Evolutionary conservation across 1,140 invertebrate genomes (phyloP).

Genomic region (Drosophila novamexicana): DNA sequence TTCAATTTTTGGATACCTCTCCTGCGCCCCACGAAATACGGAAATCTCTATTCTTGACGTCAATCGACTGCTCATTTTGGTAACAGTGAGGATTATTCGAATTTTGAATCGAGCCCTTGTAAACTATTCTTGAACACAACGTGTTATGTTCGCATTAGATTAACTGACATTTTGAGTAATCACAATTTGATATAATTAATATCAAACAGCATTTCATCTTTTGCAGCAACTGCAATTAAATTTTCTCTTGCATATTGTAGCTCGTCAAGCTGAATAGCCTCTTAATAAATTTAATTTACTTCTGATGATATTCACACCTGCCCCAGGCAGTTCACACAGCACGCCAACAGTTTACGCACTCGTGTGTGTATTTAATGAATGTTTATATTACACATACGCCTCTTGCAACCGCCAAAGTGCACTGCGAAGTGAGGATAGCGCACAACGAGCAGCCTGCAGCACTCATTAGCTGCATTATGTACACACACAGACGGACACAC

Average conservation of each 20-base stretch:
- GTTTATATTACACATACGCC: conserved; percentile 35
- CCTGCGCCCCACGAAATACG: no score
- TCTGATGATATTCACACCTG: conserved; percentile 1
- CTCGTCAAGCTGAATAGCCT: conserved; percentile 2
- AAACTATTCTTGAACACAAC: no score
- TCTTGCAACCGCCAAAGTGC: conserved; percentile 31
- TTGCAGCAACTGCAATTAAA: conserved; percentile 7
- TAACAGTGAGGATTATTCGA: no score
- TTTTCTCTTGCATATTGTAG: not conserved
- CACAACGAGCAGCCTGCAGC: conserved; percentile 13
- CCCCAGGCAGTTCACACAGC: conserved; percentile 4
- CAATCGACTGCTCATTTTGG: no score
- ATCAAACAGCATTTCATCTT: not conserved
- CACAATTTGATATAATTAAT: not conserved
- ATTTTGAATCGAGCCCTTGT: no score
- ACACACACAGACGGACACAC: conserved; percentile 4
- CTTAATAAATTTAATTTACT: conserved; percentile 17
- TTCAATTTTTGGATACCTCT: no score
- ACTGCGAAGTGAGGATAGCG: not conserved
- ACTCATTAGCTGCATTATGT: conserved; percentile 38
- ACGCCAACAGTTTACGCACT: not conserved
- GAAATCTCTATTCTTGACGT: no score
- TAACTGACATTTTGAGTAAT: not conserved
- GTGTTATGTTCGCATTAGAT: no score
- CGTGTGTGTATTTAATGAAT: not conserved